Evolutionary conservation across 2,797 vertebrate species (phyloP).

Genomic region (Phoebastria nigripes): DNA sequence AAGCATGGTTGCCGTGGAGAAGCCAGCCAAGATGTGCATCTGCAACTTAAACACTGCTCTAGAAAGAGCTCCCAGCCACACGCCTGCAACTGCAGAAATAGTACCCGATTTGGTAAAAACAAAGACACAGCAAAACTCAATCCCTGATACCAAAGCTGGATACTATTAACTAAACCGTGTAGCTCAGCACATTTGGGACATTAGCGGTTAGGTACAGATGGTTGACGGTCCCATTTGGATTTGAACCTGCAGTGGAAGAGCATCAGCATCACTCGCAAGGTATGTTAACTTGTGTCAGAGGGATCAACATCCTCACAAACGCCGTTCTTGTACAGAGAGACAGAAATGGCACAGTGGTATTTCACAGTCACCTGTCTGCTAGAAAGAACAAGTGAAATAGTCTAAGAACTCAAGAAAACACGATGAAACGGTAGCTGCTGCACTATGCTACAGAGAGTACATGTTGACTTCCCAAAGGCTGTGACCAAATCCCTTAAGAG

Average conservation of each 20-base stretch:
- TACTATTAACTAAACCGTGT: fast-evolving
- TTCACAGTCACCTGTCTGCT: neutral
- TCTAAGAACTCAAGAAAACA: neutral
- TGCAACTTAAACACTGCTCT: fast-evolving
- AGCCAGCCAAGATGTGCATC: neutral
- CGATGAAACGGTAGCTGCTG: neutral
- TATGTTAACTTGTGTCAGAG: neutral
- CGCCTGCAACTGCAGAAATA: neutral
- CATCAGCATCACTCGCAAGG: neutral
- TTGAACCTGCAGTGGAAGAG: neutral
- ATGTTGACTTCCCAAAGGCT: neutral
- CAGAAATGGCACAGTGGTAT: neutral
- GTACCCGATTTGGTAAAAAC: neutral
- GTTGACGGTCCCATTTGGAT: neutral
- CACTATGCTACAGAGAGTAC: neutral
- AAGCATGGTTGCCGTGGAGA: neutral
- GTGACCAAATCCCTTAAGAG: neutral
- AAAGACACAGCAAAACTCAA: neutral
- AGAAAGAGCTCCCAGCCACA: neutral
- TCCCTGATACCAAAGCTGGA: neutral
- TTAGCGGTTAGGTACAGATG: fast-evolving
- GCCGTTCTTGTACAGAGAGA: fast-evolving
- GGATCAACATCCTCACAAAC: neutral
- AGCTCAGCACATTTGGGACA: neutral
- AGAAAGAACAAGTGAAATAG: neutral